Conservation (phyloP, 2,888 invertebrate genomes). For the Spodoptera picta region DNA sequence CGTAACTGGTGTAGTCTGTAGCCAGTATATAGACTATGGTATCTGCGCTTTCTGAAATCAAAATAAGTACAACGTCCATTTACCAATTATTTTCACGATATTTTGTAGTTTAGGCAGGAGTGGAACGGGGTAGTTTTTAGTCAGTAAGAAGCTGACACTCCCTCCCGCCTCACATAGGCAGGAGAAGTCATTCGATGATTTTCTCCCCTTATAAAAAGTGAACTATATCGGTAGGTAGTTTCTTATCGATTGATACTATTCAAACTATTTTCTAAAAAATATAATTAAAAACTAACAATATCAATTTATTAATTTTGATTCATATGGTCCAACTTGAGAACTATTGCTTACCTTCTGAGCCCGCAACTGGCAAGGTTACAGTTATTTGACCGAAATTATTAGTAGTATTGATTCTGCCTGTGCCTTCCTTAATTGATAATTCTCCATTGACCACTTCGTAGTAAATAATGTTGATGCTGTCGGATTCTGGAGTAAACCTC, state of each 20-base stretch:
- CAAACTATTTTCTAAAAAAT: too few relatives aligned
- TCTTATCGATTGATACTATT: too few relatives aligned
- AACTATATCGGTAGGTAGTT: too few relatives aligned
- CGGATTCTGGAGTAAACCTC: slow-evolving; percentile 64
- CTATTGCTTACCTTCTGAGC: slow-evolving; percentile 57
- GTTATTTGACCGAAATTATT: slow-evolving; percentile 71
- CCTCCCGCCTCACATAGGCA: too few relatives aligned
- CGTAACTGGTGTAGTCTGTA: slow-evolving; percentile 90
- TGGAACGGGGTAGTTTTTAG: too few relatives aligned
- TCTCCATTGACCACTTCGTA: slow-evolving; percentile 75
- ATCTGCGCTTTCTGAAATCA: slow-evolving; percentile 9
- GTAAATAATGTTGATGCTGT: slow-evolving; percentile 70
- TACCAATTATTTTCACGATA: too few relatives aligned
- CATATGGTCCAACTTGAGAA: neutral
- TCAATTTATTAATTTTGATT: too few relatives aligned
- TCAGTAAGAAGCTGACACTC: too few relatives aligned
- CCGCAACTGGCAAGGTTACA: slow-evolving; percentile 67
- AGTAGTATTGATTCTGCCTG: slow-evolving; percentile 64
- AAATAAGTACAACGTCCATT: neutral
- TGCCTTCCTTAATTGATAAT: slow-evolving; percentile 70
- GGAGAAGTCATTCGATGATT: too few relatives aligned
- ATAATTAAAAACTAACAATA: too few relatives aligned
- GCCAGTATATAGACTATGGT: slow-evolving; percentile 86
- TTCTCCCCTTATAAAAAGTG: too few relatives aligned
- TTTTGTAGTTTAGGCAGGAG: too few relatives aligned